Evolutionary conservation across 2,113 vertebrate genomes (phyloP).

Genomic region (Ochotona curzoniae): DNA sequence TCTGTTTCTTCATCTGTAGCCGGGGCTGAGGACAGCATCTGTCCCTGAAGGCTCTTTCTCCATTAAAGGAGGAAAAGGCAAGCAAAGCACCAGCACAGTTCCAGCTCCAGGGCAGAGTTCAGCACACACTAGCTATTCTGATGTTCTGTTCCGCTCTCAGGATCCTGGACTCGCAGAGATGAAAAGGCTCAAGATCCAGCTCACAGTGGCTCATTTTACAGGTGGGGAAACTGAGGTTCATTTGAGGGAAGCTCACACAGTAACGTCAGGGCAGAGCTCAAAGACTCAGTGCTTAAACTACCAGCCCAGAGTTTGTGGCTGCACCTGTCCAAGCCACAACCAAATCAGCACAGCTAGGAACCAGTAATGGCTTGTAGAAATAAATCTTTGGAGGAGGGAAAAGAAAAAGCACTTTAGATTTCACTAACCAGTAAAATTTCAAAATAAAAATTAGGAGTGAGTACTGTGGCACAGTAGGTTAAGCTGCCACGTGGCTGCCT

Average conservation of each 20-base stretch:
- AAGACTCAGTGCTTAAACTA: not conserved
- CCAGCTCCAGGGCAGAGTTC: not conserved
- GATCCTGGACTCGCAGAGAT: not conserved
- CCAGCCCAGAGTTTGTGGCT: not conserved
- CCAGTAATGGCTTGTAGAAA: not conserved
- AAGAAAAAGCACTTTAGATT: not conserved
- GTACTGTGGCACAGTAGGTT: no score
- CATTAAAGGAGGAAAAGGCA: not conserved
- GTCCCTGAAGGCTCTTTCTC: not conserved
- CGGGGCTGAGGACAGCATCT: not conserved
- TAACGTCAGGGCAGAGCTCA: not conserved
- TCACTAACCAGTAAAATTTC: not conserved
- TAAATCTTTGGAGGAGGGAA: not conserved
- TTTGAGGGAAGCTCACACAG: not conserved
- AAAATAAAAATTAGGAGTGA: not conserved
- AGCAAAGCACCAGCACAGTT: not conserved
- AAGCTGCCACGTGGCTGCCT: no score
- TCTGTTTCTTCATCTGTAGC: not conserved
- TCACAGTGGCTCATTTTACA: not conserved
- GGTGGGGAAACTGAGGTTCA: not conserved
- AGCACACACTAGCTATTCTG: not conserved
- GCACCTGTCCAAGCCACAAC: not conserved
- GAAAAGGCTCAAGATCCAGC: not conserved
- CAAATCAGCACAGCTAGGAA: not conserved
- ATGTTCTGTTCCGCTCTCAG: not conserved